phyloP scores from a whole-genome alignment of 1,140 invertebrate genomes.

The Mactra quadrangularis region DNA sequence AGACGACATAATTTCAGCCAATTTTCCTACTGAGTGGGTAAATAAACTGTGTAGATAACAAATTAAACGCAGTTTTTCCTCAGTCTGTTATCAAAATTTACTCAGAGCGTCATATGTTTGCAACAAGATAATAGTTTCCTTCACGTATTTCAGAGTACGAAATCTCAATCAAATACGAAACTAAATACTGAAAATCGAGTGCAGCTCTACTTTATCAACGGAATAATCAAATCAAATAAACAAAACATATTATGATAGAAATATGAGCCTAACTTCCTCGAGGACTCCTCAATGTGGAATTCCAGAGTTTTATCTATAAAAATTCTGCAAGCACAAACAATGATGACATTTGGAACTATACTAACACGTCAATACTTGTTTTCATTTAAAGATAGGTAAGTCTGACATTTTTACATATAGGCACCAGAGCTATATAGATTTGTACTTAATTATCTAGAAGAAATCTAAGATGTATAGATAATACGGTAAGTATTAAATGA shows the following conservation, averaged over 20 bases:
- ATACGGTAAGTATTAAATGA: too few relatives aligned
- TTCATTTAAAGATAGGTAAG: background rate
- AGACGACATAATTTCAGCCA: constrained; percentile 43
- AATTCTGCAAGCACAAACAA: constrained; percentile 1
- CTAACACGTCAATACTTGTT: background rate
- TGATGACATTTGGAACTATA: constrained; percentile 1
- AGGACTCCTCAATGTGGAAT: constrained; percentile 10
- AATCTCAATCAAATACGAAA: constrained; percentile 27
- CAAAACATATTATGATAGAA: constrained; percentile 34
- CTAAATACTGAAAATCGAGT: constrained; percentile 12
- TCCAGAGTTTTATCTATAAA: constrained; percentile 1
- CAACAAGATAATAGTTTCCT: constrained; percentile 42
- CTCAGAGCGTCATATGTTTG: constrained; percentile 40
- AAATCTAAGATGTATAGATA: too few relatives aligned
- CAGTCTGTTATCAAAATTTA: constrained; percentile 29
- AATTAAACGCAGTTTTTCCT: constrained; percentile 13
- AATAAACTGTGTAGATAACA: constrained; percentile 34
- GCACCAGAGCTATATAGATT: too few relatives aligned
- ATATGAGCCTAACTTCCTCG: constrained; percentile 17
- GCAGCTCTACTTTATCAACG: constrained; percentile 37
- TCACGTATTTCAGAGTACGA: constrained; percentile 25
- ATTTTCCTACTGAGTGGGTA: constrained; percentile 35
- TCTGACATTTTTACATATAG: too few relatives aligned
- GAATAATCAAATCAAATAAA: constrained; percentile 33
- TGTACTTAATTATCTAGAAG: too few relatives aligned